Evolutionary conservation across 2,113 vertebrate genomes (phyloP).

Genomic region (Halichoerus grypus): DNA sequence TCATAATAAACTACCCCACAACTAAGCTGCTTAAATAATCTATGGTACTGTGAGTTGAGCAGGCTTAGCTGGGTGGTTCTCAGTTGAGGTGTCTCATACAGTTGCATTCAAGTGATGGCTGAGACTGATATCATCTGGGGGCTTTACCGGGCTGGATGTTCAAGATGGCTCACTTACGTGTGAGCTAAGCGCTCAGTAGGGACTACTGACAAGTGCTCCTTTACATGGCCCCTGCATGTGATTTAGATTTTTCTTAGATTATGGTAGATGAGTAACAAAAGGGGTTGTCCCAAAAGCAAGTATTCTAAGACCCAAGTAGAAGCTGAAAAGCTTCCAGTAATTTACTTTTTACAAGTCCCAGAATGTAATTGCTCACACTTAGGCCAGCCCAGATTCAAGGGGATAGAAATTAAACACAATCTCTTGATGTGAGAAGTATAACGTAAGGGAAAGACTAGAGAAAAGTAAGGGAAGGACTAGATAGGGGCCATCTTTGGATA

Average conservation of each 20-base stretch:
- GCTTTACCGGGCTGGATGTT: neutral
- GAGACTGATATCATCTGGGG: neutral
- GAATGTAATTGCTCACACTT: neutral
- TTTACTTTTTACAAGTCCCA: neutral
- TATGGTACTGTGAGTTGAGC: neutral
- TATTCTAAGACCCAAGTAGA: neutral
- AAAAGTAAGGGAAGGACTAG: neutral
- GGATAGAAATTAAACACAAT: neutral
- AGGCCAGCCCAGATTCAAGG: neutral
- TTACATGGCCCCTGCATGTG: too few relatives aligned
- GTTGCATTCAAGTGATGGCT: neutral
- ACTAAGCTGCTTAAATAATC: neutral
- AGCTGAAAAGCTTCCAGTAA: neutral
- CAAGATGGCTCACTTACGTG: too few relatives aligned
- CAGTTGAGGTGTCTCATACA: neutral
- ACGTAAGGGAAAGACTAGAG: neutral
- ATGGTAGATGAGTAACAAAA: neutral
- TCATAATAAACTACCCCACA: neutral
- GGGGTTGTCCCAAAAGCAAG: neutral
- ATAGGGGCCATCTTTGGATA: neutral
- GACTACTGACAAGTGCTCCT: neutral
- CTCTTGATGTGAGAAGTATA: neutral
- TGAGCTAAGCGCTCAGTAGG: neutral
- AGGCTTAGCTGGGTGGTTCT: neutral
- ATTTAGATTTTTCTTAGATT: neutral